Evolutionary conservation across 2,797 vertebrate species (phyloP).

Genomic region (Anolis apletophallus): DNA sequence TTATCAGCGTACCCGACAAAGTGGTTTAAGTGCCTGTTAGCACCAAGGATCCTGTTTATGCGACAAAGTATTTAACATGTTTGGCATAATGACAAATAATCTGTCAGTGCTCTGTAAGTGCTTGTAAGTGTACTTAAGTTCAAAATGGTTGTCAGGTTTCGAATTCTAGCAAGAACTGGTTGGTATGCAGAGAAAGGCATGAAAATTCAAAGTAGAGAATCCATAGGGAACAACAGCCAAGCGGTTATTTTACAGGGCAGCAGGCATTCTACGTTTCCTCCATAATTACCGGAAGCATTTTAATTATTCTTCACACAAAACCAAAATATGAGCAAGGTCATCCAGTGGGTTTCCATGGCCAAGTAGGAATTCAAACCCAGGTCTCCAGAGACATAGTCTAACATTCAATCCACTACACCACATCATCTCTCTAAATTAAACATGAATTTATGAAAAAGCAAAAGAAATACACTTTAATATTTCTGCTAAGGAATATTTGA

Average conservation of each 20-base stretch:
- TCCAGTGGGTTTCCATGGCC: too few relatives aligned
- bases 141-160: slow-evolving; percentile 12
- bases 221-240: not conserved
- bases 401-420: too few relatives aligned
- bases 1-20: not conserved
- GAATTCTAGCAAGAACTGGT: not conserved
- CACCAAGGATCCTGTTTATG: not conserved
- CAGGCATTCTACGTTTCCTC: not conserved
- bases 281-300: not conserved
- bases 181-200: not conserved
- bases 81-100: slow-evolving; percentile 10
- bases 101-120: not conserved
- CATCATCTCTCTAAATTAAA: not conserved
- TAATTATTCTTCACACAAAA: not conserved
- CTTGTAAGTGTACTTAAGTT: not conserved
- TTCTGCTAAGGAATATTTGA: too few relatives aligned
- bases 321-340: not conserved
- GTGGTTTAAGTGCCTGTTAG: not conserved
- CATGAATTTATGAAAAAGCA: not conserved
- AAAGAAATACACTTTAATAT: not conserved
- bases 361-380: too few relatives aligned
- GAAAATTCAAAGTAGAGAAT: not conserved
- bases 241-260: not conserved
- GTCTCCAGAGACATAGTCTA: too few relatives aligned
- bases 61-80: slow-evolving; percentile 8